Conservation (phyloP, 2,113 vertebrate species). For the Thomomys bottae region DNA sequence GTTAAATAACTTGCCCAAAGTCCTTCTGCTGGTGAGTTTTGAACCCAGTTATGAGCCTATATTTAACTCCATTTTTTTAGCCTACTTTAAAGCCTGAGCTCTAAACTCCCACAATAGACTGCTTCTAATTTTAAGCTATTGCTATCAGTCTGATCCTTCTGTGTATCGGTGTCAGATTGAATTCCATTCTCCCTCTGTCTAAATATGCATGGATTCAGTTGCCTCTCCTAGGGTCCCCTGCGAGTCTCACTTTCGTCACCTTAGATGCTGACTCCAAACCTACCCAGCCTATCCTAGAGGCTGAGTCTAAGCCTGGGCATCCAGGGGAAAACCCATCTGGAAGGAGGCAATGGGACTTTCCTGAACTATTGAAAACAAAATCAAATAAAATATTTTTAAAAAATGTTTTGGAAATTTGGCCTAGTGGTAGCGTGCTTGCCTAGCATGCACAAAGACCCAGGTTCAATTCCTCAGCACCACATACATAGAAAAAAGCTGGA, state of each 20-base stretch:
- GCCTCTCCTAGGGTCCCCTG: background rate
- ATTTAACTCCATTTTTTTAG: no score
- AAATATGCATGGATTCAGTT: constrained; percentile 69
- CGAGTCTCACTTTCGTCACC: constrained; percentile 46
- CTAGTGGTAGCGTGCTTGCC: no score
- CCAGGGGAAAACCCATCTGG: background rate
- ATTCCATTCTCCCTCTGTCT: constrained; percentile 67
- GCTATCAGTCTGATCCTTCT: constrained; percentile 50
- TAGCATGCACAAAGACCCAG: no score
- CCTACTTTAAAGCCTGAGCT: background rate
- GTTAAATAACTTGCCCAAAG: background rate
- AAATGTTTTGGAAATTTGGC: no score
- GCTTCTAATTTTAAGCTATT: constrained; percentile 76
- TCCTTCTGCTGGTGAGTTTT: constrained; percentile 3
- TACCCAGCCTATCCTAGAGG: background rate
- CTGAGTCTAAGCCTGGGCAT: background rate
- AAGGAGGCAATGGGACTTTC: background rate
- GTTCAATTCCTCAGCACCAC: no score
- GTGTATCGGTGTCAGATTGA: constrained; percentile 59
- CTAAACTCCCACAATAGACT: background rate
- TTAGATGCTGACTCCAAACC: background rate
- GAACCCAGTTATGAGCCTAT: background rate
- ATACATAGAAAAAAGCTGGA: no score
- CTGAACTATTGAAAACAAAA: constrained; percentile 3
- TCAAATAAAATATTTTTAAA: no score